Base-by-base conservation (phyloP, 2,113 vertebrate genomes). In the Donacobius atricapilla region DNA sequence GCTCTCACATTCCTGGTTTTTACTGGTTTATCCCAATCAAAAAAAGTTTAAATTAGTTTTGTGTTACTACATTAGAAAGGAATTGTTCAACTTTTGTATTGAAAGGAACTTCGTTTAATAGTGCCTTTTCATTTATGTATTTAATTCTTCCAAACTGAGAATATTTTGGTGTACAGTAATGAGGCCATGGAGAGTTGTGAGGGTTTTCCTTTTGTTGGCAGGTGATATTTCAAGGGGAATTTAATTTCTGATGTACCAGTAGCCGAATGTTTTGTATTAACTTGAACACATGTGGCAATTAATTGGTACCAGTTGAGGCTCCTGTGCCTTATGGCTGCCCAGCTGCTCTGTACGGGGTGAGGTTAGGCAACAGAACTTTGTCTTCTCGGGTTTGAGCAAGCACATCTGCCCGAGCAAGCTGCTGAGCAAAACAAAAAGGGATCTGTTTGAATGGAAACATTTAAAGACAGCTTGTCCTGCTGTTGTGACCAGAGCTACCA, bases 401-500 rank as follows among this genome's bases (percentile, higher is more conserved):
- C 69, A 92, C 92, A 96, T 92, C 96, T 98, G 95, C 75, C 90
- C 54, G 47, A 82, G 47, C 61, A 95, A 94, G 87, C 80, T 97
- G 79, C 81, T 81, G n/a, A 91, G 51, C 20, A 44, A 79, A 87
- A 86, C 18, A 70, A 31, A 86, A 73, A 83, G 25, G 7, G 13
- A 63, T 31, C 47, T 61, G 35, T 58, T 70, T 81, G 37, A 88
- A 75, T 84, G 22, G 65, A 86, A 96, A 71, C 14, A 17, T 71
- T 95, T 88, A 75, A 65, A 79, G 72, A 47, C 24, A 90, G 10
- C 48, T 85, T 57, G 54, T 71, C 25, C 44, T 79, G 33, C 35
- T 68, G 53, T 23, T 90, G 30, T 4, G 12, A n/a, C 5, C 18
- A 21, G 54, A 94, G 28, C 13, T 64, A 21, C 83, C 40, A n/a